A percentile compares a stretch with the other conserved stretches of the same genome.
Conservation (phyloP, 1,140 invertebrate genomes). For the Antheraea mylitta region DNA sequence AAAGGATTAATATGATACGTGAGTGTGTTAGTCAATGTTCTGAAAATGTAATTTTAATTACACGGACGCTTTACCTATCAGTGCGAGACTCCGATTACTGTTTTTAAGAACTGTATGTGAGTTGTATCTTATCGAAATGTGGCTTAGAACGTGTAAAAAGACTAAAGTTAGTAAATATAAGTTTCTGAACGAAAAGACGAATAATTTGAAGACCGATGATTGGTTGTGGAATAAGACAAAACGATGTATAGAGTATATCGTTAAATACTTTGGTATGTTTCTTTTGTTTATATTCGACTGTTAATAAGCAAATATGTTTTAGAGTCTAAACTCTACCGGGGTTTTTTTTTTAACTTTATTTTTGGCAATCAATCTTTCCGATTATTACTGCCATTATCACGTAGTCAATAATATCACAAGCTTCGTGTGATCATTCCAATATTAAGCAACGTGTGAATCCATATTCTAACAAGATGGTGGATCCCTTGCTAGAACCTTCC, state of each 20-base stretch:
- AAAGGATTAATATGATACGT: neutral
- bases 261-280: constrained; percentile 57
- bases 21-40: neutral
- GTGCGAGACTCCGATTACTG: neutral
- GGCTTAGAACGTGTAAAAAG: constrained; percentile 29
- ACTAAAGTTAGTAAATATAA: constrained; percentile 19
- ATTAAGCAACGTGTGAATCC: too few species aligned
- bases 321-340: too few species aligned
- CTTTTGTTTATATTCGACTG: neutral
- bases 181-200: constrained; percentile 8
- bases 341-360: too few species aligned
- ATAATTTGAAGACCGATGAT: constrained; percentile 15
- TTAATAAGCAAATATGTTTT: neutral
- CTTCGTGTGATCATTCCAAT: too few species aligned
- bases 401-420: too few species aligned
- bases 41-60: constrained; percentile 17
- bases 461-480: too few species aligned
- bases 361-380: too few species aligned
- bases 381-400: too few species aligned
- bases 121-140: constrained; percentile 21
- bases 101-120: neutral
- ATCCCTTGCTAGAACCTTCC: too few species aligned
- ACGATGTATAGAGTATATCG: constrained; percentile 31
- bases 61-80: constrained; percentile 3
- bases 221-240: constrained; percentile 25